Evolutionary conservation across 1,140 invertebrate genomes (phyloP), one percentile per base, ranked within the genome.

Genomic region (Ceratitis capitata): DNA sequence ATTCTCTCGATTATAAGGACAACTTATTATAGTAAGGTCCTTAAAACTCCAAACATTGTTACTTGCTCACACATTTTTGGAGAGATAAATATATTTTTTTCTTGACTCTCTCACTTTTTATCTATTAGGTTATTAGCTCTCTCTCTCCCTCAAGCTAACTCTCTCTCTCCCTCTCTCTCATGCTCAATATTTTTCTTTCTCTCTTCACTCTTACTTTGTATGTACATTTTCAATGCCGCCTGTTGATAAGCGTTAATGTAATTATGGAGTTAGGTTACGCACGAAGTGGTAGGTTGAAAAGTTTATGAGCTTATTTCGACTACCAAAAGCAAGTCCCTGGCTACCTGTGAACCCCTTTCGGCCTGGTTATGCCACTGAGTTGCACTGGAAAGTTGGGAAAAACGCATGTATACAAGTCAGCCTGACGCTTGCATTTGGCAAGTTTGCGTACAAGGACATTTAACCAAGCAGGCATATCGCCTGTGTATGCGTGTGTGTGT

Each of bases 161-260:
- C 14, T 42, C 35, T 39, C 35, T 74, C 56, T 58, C 56, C 12
- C 56, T 26, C 56, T 61, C 51, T 12, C 16, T 39, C 32, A 12
- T n/a, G 4, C 35, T 39, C 35, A 0, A 19, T 16, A 69, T 42
- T 39, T n/a, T n/a, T 78, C 42, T n/a, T 12, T 45, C 39, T 45
- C n/a, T 78, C 58, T 78, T 1, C 69, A n/a, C 69, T 78, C 69
- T 78, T 26, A 12, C 23, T 23, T n/a, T n/a, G n/a, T n/a, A n/a
- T n/a, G 10, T 78, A 7, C 69, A 45, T 45, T 78, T 78, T 78
- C 39, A 78, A 78, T 78, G 69, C 69, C 69, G 69, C 35, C 69
- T 78, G 69, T 78, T 78, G 69, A 78, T 78, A 78, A 78, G 69
- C 69, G 69, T 78, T 78, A 78, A 78, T 78, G 69, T 78, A 78